Percentiles rank a stretch among this genome's conserved stretches.
Evolutionary conservation across 1,140 invertebrate species (phyloP).

Genomic region (Papilio helenus): DNA sequence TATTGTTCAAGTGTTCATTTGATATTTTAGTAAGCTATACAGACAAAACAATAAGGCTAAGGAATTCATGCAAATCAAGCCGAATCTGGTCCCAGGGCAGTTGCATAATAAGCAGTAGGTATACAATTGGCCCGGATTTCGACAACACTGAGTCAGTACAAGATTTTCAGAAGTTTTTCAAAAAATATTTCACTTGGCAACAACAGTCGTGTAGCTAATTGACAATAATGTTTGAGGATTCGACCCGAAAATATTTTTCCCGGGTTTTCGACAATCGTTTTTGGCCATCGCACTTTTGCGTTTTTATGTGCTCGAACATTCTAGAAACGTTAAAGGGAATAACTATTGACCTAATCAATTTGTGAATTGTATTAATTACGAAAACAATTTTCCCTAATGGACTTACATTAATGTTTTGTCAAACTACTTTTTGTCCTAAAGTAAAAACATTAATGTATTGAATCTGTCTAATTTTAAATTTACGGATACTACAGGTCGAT

Average conservation of each 20-base stretch:
- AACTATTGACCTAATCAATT: not conserved
- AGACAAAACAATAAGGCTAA: not conserved
- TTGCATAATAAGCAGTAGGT: constrained; percentile 70
- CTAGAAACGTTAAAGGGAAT: not conserved
- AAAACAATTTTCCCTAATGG: constrained; percentile 1
- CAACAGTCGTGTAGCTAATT: constrained; percentile 55
- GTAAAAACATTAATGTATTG: not conserved
- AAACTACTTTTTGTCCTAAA: not conserved
- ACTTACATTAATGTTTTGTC: not conserved
- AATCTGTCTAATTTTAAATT: too few species aligned
- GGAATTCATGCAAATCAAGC: constrained; percentile 27
- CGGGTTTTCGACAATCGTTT: not conserved
- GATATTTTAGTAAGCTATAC: not conserved
- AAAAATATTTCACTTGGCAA: constrained; percentile 64
- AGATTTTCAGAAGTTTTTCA: constrained; percentile 52
- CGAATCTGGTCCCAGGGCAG: constrained; percentile 54
- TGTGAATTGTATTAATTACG: not conserved
- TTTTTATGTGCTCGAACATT: not conserved
- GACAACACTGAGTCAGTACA: constrained; percentile 58
- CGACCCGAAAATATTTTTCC: constrained; percentile 28
- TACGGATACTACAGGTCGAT: too few species aligned
- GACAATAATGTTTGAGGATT: constrained; percentile 53
- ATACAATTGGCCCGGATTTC: constrained; percentile 54
- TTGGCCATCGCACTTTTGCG: not conserved
- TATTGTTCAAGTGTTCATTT: not conserved